Conservation (phyloP, 37 sponge, comb jelly and placozoan species). For the Haliclona indistincta region DNA sequence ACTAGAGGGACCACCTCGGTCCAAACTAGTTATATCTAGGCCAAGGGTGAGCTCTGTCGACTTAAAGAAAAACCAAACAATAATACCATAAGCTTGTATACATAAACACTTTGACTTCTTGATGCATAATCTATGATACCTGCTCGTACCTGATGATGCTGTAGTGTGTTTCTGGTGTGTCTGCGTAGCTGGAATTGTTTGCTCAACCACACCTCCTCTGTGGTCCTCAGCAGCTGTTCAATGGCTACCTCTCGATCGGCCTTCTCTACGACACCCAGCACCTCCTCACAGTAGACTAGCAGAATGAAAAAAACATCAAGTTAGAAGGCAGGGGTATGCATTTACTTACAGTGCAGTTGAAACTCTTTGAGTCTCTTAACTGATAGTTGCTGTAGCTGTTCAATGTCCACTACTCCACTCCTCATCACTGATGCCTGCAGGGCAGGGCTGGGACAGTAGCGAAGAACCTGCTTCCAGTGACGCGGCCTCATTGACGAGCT, state of each 20-base stretch:
- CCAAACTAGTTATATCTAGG: too few relatives aligned
- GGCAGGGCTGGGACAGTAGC: constrained; percentile 10
- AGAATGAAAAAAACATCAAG: neutral
- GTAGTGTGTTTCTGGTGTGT: constrained; percentile 10
- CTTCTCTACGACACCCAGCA: constrained; percentile 59
- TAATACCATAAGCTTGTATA: too few relatives aligned
- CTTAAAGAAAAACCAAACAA: too few relatives aligned
- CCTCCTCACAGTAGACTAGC: constrained; percentile 54
- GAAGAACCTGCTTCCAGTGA: constrained; percentile 93
- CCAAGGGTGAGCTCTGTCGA: too few relatives aligned
- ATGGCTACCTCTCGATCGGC: constrained; percentile 87
- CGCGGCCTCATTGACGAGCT: constrained; percentile 83
- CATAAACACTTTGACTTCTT: too few relatives aligned
- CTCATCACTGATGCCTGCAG: constrained; percentile 9
- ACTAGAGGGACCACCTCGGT: neutral
- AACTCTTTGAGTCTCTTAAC: constrained; percentile 48
- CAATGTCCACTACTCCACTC: constrained; percentile 31
- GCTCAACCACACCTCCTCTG: constrained; percentile 97
- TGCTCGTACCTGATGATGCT: constrained; percentile 7
- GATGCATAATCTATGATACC: neutral
- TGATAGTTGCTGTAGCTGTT: constrained; percentile 43
- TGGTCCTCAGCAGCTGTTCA: constrained; percentile 79
- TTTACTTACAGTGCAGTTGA: constrained; percentile 44
- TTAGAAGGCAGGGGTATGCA: neutral
- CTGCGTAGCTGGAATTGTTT: constrained; percentile 62